phyloP scores from a whole-genome alignment of 2,888 invertebrate genomes.

The Stomorhina lunata region DNA sequence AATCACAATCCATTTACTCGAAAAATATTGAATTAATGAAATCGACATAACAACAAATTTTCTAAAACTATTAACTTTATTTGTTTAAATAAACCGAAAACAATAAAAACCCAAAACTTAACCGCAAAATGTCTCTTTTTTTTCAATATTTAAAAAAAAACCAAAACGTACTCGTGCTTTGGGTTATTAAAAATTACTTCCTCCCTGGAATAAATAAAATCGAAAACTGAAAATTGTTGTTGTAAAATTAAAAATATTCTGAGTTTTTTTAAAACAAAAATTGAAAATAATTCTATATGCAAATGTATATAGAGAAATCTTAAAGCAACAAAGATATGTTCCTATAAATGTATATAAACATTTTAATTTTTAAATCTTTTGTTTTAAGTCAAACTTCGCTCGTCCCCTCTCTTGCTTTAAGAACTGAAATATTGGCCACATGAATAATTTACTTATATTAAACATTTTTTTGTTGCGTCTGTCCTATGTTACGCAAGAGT shows the following conservation, averaged over 20 bases:
- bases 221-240: neutral
- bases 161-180: neutral
- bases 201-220: constrained; percentile 32
- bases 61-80: neutral
- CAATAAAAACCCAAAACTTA: neutral
- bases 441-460: neutral
- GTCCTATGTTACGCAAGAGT: constrained; percentile 36
- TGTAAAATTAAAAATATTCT: neutral
- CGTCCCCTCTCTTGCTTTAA: too few species aligned
- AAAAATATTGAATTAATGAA: constrained; percentile 13
- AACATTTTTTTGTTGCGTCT: neutral
- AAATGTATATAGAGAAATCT: neutral
- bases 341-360: neutral
- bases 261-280: neutral
- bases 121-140: neutral
- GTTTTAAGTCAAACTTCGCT: neutral
- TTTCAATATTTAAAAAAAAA: neutral
- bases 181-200: constrained; percentile 30
- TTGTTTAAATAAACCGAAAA: neutral
- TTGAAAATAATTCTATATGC: too few species aligned
- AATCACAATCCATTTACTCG: neutral
- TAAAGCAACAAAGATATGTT: neutral
- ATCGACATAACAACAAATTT: neutral
- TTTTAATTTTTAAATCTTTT: constrained; percentile 1
- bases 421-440: constrained; percentile 15